phyloP scores from a whole-genome alignment of 2,113 vertebrate species.

The Neodontobutis hainanensis region DNA sequence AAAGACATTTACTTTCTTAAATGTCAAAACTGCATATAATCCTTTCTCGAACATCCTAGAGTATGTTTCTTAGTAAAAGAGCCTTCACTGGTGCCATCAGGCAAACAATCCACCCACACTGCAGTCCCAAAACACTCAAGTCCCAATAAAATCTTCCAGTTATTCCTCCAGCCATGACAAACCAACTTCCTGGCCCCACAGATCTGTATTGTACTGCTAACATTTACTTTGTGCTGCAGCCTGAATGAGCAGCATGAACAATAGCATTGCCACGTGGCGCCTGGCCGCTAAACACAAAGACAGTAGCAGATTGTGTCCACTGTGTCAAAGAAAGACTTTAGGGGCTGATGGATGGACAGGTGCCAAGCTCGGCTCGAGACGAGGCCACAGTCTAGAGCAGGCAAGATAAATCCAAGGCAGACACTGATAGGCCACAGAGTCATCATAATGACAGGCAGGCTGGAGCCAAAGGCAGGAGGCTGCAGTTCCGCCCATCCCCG shows the following conservation, averaged over 20 bases:
- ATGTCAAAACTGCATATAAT: background rate
- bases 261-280: slow-evolving; percentile 28
- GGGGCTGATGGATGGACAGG: slow-evolving; percentile 66
- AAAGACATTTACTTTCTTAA: background rate
- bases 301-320: slow-evolving; percentile 25
- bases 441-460: slow-evolving; percentile 69
- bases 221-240: slow-evolving; percentile 31
- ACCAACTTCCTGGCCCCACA: slow-evolving; percentile 28
- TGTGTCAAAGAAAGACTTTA: slow-evolving; percentile 38
- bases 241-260: slow-evolving; percentile 18
- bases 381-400: slow-evolving; percentile 54
- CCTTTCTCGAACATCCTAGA: slow-evolving; percentile 39
- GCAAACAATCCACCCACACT: slow-evolving; percentile 48
- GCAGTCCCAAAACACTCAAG: slow-evolving; percentile 36
- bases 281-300: slow-evolving; percentile 5
- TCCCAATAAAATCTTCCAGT: slow-evolving; percentile 45
- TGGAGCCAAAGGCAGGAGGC: slow-evolving; percentile 60
- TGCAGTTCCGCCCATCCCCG: slow-evolving; percentile 58
- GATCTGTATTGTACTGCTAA: slow-evolving; percentile 29
- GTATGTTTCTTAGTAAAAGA: slow-evolving; percentile 57
- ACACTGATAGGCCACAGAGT: slow-evolving; percentile 62
- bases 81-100: slow-evolving; percentile 37
- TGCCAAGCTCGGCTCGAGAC: slow-evolving; percentile 51
- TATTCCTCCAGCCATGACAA: slow-evolving; percentile 32
- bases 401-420: slow-evolving; percentile 69